Evolutionary conservation across 2,113 vertebrate species (phyloP).

Genomic region (Xenopus laevis): DNA sequence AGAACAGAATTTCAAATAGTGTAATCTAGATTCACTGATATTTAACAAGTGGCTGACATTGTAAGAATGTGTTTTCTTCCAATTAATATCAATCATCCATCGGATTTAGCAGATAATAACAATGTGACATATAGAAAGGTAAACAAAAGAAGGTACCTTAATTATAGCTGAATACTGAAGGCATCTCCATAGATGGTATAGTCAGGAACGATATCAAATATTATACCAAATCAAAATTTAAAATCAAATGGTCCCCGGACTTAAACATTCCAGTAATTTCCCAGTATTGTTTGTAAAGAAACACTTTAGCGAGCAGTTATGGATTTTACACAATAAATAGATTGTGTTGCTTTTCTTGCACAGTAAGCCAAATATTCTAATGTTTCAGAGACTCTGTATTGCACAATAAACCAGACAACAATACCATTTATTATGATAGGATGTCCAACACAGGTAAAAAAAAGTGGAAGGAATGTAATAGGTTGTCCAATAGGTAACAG

Average conservation of each 20-base stretch:
- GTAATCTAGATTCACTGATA: slow-evolving; percentile 16
- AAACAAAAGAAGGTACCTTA: slow-evolving; percentile 37
- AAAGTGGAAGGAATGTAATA: too few species aligned
- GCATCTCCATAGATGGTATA: slow-evolving; percentile 35
- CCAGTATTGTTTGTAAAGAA: too few species aligned
- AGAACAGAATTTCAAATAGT: slow-evolving; percentile 4
- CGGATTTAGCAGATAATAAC: slow-evolving; percentile 31
- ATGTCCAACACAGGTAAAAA: too few species aligned
- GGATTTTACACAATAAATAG: too few species aligned
- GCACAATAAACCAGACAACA: too few species aligned
- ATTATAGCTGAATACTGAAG: slow-evolving; percentile 34
- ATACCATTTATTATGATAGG: too few species aligned
- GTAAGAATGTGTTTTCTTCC: slow-evolving; percentile 37
- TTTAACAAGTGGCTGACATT: slow-evolving; percentile 33
- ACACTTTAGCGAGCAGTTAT: too few species aligned
- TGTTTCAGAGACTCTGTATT: too few species aligned
- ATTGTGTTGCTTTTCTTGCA: too few species aligned
- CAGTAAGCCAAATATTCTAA: too few species aligned
- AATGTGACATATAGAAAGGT: slow-evolving; percentile 35
- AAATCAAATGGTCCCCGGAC: neutral
- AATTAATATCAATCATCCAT: slow-evolving; percentile 44
- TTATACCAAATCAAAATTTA: neutral
- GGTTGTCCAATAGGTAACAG: too few species aligned
- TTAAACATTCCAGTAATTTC: too few species aligned
- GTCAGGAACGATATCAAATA: slow-evolving; percentile 21